These are phyloP conservation scores for Semicossyphus pulcher DNA, from an alignment of 2,113 vertebrate species.

Conservation along the genomic window DNA sequence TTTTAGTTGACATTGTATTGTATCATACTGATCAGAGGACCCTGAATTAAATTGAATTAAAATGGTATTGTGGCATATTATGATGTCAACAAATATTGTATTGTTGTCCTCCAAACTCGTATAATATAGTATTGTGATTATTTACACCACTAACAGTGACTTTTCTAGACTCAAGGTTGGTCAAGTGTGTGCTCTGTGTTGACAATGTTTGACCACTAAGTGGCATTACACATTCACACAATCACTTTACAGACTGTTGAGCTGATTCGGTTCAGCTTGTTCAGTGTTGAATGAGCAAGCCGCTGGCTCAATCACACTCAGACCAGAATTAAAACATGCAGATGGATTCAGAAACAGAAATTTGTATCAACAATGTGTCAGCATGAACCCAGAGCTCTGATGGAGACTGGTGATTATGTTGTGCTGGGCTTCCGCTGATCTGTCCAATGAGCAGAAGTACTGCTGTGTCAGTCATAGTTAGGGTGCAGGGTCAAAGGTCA, in stretches of 20 bases:
- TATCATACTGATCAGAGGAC: no score
- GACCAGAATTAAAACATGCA: background rate
- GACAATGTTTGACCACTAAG: constrained; percentile 12
- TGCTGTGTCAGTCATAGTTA: background rate
- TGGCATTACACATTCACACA: constrained; percentile 12
- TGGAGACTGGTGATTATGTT: background rate
- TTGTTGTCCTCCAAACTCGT: no score
- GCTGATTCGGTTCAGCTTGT: background rate
- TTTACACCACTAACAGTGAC: no score
- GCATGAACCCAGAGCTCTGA: background rate
- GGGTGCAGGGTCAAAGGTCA: constrained; percentile 33
- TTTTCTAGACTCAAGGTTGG: no score
- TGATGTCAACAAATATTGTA: no score
- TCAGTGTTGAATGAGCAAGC: background rate
- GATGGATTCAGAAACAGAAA: background rate
- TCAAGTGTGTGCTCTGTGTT: background rate
- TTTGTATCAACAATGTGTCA: background rate
- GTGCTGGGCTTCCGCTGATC: background rate
- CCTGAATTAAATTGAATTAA: no score
- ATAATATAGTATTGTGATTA: no score
- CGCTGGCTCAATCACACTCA: no score
- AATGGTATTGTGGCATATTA: no score
- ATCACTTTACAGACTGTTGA: background rate
- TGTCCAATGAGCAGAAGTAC: background rate
- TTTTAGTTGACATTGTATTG: no score